Conservation (phyloP, 2,797 vertebrate species). For the Hypotaenidia philippensis region DNA sequence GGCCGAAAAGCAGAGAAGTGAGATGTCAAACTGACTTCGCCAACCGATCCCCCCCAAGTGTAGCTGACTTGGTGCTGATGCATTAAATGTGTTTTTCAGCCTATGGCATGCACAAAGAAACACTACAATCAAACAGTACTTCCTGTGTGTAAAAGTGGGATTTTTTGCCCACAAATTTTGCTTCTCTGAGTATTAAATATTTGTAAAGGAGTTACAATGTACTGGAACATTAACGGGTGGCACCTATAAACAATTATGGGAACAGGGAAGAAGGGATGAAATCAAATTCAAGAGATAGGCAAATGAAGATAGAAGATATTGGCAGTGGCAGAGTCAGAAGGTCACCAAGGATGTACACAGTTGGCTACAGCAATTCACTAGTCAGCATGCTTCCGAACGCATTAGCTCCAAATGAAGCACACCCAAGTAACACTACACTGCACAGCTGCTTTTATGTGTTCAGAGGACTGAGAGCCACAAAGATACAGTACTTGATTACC, state of each 20-base stretch:
- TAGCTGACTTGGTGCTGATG: neutral
- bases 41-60: neutral
- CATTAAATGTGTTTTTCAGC: neutral
- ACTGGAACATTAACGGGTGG: neutral
- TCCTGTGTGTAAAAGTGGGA: neutral
- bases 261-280: neutral
- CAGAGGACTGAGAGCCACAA: neutral
- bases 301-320: neutral
- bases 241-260: neutral
- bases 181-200: neutral
- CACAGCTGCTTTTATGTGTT: neutral
- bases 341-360: neutral
- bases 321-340: neutral
- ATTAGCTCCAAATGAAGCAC: neutral
- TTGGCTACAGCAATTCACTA: neutral
- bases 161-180: neutral
- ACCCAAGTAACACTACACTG: no score
- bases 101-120: neutral
- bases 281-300: neutral
- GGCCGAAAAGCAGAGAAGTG: fast-evolving
- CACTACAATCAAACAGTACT: neutral
- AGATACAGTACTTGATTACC: neutral
- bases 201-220: neutral
- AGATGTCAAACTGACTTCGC: neutral
- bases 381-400: neutral